Evolutionary conservation across 64 coral and sea anemone genomes (phyloP), one percentile per base, ranked within the genome.

Genomic region (Astreopora myriophthalma): DNA sequence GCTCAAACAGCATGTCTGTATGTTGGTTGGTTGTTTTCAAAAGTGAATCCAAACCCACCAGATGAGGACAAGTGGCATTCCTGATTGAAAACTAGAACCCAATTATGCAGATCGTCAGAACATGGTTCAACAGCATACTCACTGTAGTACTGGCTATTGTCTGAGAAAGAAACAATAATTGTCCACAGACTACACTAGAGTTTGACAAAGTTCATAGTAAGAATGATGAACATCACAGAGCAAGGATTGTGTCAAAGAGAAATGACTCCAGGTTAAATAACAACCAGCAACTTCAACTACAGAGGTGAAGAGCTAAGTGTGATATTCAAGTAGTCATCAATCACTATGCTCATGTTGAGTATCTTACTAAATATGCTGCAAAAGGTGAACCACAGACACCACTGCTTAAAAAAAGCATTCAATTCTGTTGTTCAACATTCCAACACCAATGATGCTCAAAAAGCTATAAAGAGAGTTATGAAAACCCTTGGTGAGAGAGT

Each of bases 11-110:
- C 57, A 5, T 85, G 80, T 65, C 22, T n/a, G 62, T 85, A 85
- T 85, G 80, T 85, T 65, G 80, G 67, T 65, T 85, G 80, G 80
- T 68, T 85, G 33, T 31, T 85, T 34, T 85, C 80, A 62, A 85
- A 42, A 28, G 57, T 85, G 7, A 85, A 85, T 20, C 57, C 80
- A 31, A 85, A 85, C 23, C 57, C 80, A 65, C 80, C 80, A 29
- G 80, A 85, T 65, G 52, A 85, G 31, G 34, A 85, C 13, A 64
- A 66, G 80, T 85, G 80, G 80, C 23, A 85, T 85, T 66, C 55
- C 62, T 85, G 80, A 85, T 63, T 85, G 26, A 20, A 49, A 84
- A 8, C 8, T 24, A 14, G 79, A 84, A 32, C 61, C 79, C 14
- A 22, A 84, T 30, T 84, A 85, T 63, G 30, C 19, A 34, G 80